Evolutionary conservation across 2,888 invertebrate genomes (phyloP), one percentile per base, ranked within the genome.

Genomic region (Spisula subtruncata): DNA sequence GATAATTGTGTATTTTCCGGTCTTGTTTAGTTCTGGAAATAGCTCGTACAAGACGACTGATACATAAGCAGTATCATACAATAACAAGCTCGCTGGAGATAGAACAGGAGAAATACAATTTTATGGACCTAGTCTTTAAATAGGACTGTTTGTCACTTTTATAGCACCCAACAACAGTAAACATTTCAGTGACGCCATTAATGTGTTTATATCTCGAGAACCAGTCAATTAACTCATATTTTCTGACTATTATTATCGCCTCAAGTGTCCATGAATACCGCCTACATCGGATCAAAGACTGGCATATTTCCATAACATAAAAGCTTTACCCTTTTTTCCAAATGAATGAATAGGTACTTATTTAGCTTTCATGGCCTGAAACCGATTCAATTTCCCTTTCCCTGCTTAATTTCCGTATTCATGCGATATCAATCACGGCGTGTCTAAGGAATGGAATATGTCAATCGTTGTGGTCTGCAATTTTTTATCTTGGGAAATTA

Each of bases 311-410:
- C 60, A 66, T 25, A 25, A 66, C 25, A 66, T 66, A 35, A 75
- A 75, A 75, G 75, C 75, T 32, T 32, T 35, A 75, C 75, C 14
- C 35, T 75, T 75, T 75, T 75, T 35, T 14, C 25, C 48, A 18
- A 83, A 83, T 35, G 35, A 60, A 56, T 60, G 18, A 25, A 60
- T 60, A 29, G 29, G 18, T 83, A 60, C 41, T 60, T 83, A 83
- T 83, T 83, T 60, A 60, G 83, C 29, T 56, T 46, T 60, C 83
- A 83, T 60, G 83, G 46, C 60, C 60, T 83, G 46, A 83, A 84
- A 84, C 29, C 20, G 82, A 82, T 71, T 87, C 71, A 82, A 87
- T 87, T 87, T 87, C 87, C 82, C 60, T 71, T 82, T 66, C 81
- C 71, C 48, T 46, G 75, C 46, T 54, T 71, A 83, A 87, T 87